Evolutionary conservation across 2,888 invertebrate genomes (phyloP).

Genomic region (Erynnis tages): DNA sequence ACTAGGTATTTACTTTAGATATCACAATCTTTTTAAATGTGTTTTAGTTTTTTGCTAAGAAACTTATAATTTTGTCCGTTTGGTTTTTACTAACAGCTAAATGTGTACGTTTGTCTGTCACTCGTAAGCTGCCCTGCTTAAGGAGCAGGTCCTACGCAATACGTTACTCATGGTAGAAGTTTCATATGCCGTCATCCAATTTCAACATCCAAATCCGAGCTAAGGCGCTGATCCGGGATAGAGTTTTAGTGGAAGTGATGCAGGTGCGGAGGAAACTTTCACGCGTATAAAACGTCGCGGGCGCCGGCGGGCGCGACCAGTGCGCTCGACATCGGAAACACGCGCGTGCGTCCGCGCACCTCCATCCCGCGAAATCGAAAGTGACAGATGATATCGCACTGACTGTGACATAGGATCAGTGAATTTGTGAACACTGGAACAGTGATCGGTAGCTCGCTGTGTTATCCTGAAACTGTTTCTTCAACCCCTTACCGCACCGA

Average conservation of each 20-base stretch:
- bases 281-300: slow-evolving; percentile 72
- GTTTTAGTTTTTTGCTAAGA: no score
- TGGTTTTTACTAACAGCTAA: no score
- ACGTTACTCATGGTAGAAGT: slow-evolving; percentile 32
- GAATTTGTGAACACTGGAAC: slow-evolving; percentile 73
- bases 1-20: no score
- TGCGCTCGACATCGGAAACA: slow-evolving; percentile 52
- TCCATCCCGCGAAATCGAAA: slow-evolving; percentile 61
- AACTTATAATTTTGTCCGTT: no score
- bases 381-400: slow-evolving; percentile 51
- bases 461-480: slow-evolving; percentile 76
- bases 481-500: slow-evolving; percentile 41
- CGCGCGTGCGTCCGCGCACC: slow-evolving; percentile 53
- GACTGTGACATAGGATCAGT: slow-evolving; percentile 61
- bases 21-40: no score
- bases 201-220: slow-evolving; percentile 63
- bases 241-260: slow-evolving; percentile 47
- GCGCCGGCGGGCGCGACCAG: slow-evolving; percentile 70
- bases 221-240: slow-evolving; percentile 69
- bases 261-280: slow-evolving; percentile 67
- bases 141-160: not conserved
- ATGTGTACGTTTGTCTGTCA: no score
- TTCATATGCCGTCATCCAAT: slow-evolving; percentile 62
- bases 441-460: slow-evolving; percentile 73
- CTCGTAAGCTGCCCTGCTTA: no score